phyloP scores from a whole-genome alignment of 2,113 vertebrate species.

The Xenopus borealis region DNA sequence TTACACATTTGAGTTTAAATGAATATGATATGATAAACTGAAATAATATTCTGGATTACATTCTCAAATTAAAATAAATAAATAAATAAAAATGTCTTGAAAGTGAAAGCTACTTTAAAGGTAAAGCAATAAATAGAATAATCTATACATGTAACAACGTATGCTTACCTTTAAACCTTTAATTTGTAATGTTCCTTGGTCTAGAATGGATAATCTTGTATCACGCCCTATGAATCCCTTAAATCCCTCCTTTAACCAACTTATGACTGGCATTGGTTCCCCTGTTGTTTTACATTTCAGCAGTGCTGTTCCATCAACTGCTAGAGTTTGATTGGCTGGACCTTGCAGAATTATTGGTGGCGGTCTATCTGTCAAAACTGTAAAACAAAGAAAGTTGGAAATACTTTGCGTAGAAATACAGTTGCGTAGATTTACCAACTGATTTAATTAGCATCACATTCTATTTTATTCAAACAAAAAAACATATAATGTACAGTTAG shows the following conservation, averaged over 20 bases:
- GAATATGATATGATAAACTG: no score
- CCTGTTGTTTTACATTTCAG: constrained; percentile 94
- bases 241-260: constrained; percentile 95
- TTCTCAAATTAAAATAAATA: no score
- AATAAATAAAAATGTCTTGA: no score
- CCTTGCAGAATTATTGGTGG: constrained; percentile 97
- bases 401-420: no score
- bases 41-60: no score
- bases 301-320: constrained; percentile 84
- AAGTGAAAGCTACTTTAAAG: no score
- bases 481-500: not conserved
- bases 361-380: constrained; percentile 92
- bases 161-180: constrained; percentile 79
- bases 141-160: no score
- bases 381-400: not conserved
- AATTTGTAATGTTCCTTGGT: constrained; percentile 90
- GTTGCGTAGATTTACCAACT: not conserved
- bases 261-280: constrained; percentile 89
- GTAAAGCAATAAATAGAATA: not conserved
- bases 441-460: not conserved
- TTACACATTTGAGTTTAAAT: not conserved
- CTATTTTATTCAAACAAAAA: not conserved
- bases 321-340: constrained; percentile 88
- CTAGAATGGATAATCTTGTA: constrained; percentile 84
- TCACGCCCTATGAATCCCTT: constrained; percentile 86